These are phyloP conservation scores for Pristionchus fissidentatus DNA, from an alignment of 2,888 invertebrate genomes.

Conservation along the genomic window DNA sequence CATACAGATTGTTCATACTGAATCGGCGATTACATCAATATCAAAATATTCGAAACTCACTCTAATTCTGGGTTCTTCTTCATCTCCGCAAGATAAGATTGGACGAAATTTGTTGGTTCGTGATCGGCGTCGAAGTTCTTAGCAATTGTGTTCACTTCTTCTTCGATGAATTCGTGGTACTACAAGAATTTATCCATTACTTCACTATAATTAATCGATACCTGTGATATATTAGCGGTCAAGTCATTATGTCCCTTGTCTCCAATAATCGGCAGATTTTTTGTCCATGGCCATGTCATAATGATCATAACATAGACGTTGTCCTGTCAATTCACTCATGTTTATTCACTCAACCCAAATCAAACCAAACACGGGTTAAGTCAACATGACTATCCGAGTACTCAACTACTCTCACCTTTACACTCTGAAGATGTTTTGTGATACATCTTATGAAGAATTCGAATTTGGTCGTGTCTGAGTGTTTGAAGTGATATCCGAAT, in stretches of 20 bases:
- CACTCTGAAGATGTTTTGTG: slow-evolving; percentile 41
- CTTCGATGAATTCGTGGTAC: slow-evolving; percentile 45
- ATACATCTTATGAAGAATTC: slow-evolving; percentile 51
- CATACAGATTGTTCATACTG: slow-evolving; percentile 46
- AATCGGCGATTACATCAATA: not conserved
- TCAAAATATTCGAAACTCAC: not conserved
- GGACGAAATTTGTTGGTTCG: slow-evolving; percentile 38
- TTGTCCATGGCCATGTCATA: slow-evolving; percentile 10
- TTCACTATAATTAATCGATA: too few species aligned
- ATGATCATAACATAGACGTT: slow-evolving; percentile 16
- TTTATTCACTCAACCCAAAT: not conserved
- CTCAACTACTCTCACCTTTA: not conserved
- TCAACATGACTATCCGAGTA: not conserved
- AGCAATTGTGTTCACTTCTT: not conserved
- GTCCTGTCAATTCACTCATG: not conserved
- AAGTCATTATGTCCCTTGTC: slow-evolving; percentile 5
- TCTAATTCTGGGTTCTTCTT: not conserved
- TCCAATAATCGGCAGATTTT: slow-evolving; percentile 10
- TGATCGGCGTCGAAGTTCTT: not conserved
- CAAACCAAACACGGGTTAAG: not conserved
- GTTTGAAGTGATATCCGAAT: slow-evolving; percentile 57
- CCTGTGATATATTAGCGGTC: not conserved
- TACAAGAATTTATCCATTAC: not conserved
- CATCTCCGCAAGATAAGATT: slow-evolving; percentile 44
- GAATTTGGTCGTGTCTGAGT: slow-evolving; percentile 54